Conservation (phyloP, 2,888 invertebrate species). For the Carcina quercana region DNA sequence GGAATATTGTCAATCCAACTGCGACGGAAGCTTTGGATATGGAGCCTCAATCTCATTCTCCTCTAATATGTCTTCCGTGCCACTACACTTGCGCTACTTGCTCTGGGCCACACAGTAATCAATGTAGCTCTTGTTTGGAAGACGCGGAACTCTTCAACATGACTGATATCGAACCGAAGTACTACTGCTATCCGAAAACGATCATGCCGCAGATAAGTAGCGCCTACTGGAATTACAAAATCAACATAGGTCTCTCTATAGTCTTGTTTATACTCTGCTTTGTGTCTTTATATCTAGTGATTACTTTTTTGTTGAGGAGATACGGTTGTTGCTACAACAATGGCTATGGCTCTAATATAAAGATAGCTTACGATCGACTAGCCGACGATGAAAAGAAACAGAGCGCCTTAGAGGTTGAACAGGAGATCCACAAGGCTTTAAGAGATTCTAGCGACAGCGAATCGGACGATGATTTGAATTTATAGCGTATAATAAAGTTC, state of each 20-base stretch:
- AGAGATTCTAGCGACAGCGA: slow-evolving; percentile 56
- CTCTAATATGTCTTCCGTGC: slow-evolving; percentile 76
- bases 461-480: slow-evolving; percentile 55
- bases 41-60: slow-evolving; percentile 33
- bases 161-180: slow-evolving; percentile 50
- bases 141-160: slow-evolving; percentile 74
- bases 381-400: slow-evolving; percentile 55
- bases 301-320: slow-evolving; percentile 37
- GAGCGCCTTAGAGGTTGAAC: slow-evolving; percentile 53
- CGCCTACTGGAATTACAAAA: slow-evolving; percentile 59
- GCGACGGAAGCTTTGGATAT: slow-evolving; percentile 54
- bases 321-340: slow-evolving; percentile 30
- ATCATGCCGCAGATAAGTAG: slow-evolving; percentile 54
- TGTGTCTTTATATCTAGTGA: slow-evolving; percentile 36
- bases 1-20: slow-evolving; percentile 21
- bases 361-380: slow-evolving; percentile 53
- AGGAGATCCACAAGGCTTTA: slow-evolving; percentile 58
- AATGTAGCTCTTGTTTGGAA: slow-evolving; percentile 79
- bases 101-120: slow-evolving; percentile 78
- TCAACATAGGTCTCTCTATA: slow-evolving; percentile 53
- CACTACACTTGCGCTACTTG: slow-evolving; percentile 85
- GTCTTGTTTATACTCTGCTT: slow-evolving; percentile 41
- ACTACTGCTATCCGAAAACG: slow-evolving; percentile 67
- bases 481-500: slow-evolving; percentile 48
- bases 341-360: slow-evolving; percentile 48